Base-by-base conservation (phyloP, 2,797 vertebrate species). In the Sylvia borin region DNA sequence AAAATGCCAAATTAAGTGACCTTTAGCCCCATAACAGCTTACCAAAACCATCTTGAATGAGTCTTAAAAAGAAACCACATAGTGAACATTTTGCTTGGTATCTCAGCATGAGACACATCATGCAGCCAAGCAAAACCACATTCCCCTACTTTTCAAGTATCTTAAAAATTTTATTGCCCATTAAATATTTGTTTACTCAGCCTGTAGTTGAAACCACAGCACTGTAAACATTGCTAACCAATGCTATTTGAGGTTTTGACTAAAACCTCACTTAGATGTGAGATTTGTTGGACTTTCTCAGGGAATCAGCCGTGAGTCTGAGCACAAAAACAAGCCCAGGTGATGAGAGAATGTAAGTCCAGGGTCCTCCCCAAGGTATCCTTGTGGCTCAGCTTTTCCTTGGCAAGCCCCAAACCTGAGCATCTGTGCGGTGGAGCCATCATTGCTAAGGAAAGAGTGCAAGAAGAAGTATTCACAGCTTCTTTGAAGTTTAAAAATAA, bases 191-290 rank as follows among this genome's bases (percentile, higher is more conserved):
- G 57, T 96, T 93, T 85, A 91, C 62, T 90, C 77, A 92, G 66
- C 72, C 85, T 90, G 76, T 54, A 82, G 73, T 85, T 94, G 67
- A 93, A 79, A 91, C 86, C 85, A 85, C 92, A 88, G 66, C 65
- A 24, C 68, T 66, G 31, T 77, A 88, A 83, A 87, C 38, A 25
- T 22, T 54, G 81, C 43, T 92, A 85, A 47, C 20, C 42, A 86
- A 76, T 22, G 36, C 27, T 87, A n/a, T 82, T 91, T 94, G 82
- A 90, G 89, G 93, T 95, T 95, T 93, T 89, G 88, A 93, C 24
- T 80, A 74, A 94, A 92, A 90, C 54, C 68, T 58, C 77, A 51
- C n/a, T 80, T 53, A 61, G 77, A 54, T 70, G 53, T 5, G 27
- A 89, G 83, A 92, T 57, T 90, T 31, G 15, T 38, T 47, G 51